phyloP scores from a whole-genome alignment of 2,888 invertebrate genomes.

The Microplitis deprimator region DNA sequence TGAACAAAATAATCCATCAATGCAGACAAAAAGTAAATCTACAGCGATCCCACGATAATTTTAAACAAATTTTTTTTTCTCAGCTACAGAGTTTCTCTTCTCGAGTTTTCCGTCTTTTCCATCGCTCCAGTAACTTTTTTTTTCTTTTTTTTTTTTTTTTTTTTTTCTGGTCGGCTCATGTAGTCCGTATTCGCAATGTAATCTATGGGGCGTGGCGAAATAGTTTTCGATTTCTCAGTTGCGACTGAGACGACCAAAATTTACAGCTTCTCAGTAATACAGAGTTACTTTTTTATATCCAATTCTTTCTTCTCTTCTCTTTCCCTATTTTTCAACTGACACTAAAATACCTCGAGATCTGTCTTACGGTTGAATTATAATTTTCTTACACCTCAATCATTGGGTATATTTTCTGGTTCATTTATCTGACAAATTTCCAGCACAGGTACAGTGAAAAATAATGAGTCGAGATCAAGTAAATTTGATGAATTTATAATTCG shows the following conservation, averaged over 20 bases:
- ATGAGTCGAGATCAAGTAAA: neutral
- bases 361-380: neutral
- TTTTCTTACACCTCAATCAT: neutral
- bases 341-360: neutral
- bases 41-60: neutral
- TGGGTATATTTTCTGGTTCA: neutral
- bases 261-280: conserved; percentile 58
- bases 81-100: neutral
- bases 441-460: neutral
- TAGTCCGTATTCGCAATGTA: conserved; percentile 58
- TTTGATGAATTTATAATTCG: no score
- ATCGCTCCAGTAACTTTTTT: conserved; percentile 38
- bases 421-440: neutral
- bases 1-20: no score
- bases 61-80: conserved; percentile 14
- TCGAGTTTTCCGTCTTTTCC: conserved; percentile 23
- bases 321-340: neutral
- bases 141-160: no score
- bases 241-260: conserved; percentile 48
- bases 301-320: conserved; percentile 5
- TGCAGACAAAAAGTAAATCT: no score
- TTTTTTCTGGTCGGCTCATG: conserved; percentile 13
- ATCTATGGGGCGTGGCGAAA: conserved; percentile 66
- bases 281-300: conserved; percentile 47
- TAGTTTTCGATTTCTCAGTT: conserved; percentile 65